phyloP scores from a whole-genome alignment of 2,888 invertebrate species.

The Thymelicus sylvestris region DNA sequence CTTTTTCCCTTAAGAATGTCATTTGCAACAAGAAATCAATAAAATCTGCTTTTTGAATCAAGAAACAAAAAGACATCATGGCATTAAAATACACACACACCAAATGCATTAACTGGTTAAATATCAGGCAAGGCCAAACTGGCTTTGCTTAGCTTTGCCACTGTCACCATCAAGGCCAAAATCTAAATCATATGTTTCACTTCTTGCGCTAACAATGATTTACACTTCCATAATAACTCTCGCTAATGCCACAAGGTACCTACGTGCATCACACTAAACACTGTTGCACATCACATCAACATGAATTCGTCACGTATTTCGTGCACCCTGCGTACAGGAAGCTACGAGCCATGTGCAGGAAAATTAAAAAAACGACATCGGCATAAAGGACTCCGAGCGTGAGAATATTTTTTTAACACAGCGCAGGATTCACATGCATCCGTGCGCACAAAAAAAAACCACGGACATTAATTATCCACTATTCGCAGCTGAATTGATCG shows the following conservation, averaged over 20 bases:
- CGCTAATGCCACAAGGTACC: conserved; percentile 18
- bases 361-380: conserved; percentile 54
- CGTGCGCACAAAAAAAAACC: conserved; percentile 60
- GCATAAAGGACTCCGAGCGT: conserved; percentile 62
- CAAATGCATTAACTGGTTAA: conserved; percentile 34
- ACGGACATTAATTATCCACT: conserved; percentile 49
- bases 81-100: conserved; percentile 8
- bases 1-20: not conserved
- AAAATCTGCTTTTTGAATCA: conserved; percentile 5
- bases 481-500: conserved; percentile 62
- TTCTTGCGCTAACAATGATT: conserved; percentile 19
- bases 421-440: conserved; percentile 65
- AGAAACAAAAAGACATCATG: conserved; percentile 10
- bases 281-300: conserved; percentile 32
- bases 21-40: conserved; percentile 30
- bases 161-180: conserved; percentile 77
- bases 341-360: conserved; percentile 58
- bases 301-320: conserved; percentile 48
- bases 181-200: conserved; percentile 56
- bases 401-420: conserved; percentile 67
- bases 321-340: conserved; percentile 61
- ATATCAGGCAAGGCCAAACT: conserved; percentile 50
- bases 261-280: conserved; percentile 20
- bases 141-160: conserved; percentile 48
- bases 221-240: conserved; percentile 13